Conservation (phyloP, 2,888 invertebrate genomes). For the Homarus gammarus region DNA sequence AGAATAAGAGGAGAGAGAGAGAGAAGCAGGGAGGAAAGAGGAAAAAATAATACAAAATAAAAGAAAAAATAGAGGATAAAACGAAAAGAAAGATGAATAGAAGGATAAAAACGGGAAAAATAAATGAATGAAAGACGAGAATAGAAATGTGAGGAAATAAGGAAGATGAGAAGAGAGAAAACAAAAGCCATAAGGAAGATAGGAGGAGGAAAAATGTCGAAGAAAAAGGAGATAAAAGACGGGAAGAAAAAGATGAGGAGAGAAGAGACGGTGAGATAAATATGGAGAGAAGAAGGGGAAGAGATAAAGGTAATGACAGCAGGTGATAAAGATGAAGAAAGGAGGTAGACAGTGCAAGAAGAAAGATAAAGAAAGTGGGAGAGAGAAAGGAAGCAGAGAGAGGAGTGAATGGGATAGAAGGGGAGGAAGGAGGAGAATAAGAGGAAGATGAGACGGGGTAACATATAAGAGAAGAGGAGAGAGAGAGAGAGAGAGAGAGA, state of each 20-base stretch:
- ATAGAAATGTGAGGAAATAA: background rate
- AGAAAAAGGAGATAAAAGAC: background rate
- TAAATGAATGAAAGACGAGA: background rate
- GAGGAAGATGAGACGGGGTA: background rate
- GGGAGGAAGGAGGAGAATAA: no score
- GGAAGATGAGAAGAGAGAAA: background rate
- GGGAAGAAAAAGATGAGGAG: background rate
- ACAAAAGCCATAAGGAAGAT: background rate
- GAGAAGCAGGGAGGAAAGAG: background rate
- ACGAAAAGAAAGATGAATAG: background rate
- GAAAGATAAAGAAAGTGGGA: background rate
- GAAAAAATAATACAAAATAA: no score
- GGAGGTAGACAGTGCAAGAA: background rate
- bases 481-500: background rate
- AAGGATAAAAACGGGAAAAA: background rate
- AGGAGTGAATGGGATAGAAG: background rate
- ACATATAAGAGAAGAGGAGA: background rate
- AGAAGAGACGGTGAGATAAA: background rate
- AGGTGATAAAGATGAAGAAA: background rate
- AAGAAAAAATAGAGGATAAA: background rate
- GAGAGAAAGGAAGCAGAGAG: background rate
- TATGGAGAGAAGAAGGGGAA: background rate
- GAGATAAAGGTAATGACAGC: background rate
- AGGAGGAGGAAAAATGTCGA: background rate
- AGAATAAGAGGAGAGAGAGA: background rate